These are phyloP conservation scores for Neolamprologus ventralis DNA, from an alignment of 2,113 vertebrate species.

Conservation along the genomic window DNA sequence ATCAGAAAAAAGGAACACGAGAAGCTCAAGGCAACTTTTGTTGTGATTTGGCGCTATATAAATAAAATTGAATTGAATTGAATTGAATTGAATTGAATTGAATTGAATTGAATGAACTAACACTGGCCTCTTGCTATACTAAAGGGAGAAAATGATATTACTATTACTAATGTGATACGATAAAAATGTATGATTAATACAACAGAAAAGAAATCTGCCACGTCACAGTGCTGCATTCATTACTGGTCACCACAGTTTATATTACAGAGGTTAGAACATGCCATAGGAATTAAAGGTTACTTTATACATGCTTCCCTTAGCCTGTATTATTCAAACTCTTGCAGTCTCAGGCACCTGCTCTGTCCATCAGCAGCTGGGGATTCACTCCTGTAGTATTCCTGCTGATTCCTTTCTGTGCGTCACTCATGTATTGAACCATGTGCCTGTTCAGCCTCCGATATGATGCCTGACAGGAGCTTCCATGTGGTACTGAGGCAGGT, in stretches of 20 bases:
- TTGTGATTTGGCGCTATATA: too few relatives aligned
- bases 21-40: too few relatives aligned
- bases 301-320: not conserved
- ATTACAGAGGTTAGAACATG: not conserved
- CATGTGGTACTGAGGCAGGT: not conserved
- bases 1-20: too few relatives aligned
- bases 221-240: not conserved
- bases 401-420: not conserved
- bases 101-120: too few relatives aligned
- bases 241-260: not conserved
- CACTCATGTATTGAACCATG: not conserved
- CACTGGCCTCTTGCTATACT: not conserved
- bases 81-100: too few relatives aligned
- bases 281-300: not conserved
- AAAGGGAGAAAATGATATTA: not conserved
- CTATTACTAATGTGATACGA: not conserved
- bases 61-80: too few relatives aligned
- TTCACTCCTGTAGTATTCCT: not conserved
- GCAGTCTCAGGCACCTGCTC: not conserved
- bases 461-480: not conserved
- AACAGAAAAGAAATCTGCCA: not conserved
- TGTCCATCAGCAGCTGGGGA: accelerated
- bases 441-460: not conserved
- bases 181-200: not conserved
- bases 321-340: not conserved